Base-by-base conservation (phyloP, 2,888 invertebrate genomes). In the Leptodirus hochenwartii region DNA sequence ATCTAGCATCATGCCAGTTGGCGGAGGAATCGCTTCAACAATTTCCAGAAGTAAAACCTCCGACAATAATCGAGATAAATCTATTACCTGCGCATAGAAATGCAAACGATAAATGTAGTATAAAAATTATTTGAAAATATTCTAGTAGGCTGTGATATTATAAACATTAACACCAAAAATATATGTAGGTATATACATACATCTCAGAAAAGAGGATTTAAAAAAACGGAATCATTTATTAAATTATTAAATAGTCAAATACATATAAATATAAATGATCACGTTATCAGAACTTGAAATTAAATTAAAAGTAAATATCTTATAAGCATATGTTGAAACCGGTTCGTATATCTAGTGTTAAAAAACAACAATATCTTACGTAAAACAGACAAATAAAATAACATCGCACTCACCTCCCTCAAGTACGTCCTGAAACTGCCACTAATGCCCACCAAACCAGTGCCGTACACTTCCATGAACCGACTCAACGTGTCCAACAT, bases 31-130 rank as follows among this genome's bases (percentile, higher is more conserved):
- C 4, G 54, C 52, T 39, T 59, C 59, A 8, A 53, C 51, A 6
- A 62, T 50, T 37, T 62, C 59, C 9, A 59, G 47, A 3, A 62
- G 39, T 22, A 64, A 41, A 10, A 62, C 44, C 40, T 62, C 61
- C 8, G 59, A 60, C 15, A 65, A 41, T 29, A 61, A 49, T 25
- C 60, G 41, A 2, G 61, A 59, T 41, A 63, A 47, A 27, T 57
- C 58, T 3, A 64, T 46, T 11, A 24, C 20, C 20, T 20, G 20
- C 9, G 9, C 6, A 8, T n/a, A 20, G 9, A 20, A 20, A 20
- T 8, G 20, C 6, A 20, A 20, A 8, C 20, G 20, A 20, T n/a
- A 20, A 8, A 20, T 20, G 20, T 8, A 20, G 9, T 20, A n/a
- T 20, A 6, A n/a, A 20, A 20, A 8, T 6, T 20, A 20, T 20